A percentile compares a stretch with the other conserved stretches of the same genome.
phyloP scores from a whole-genome alignment of 2,113 vertebrate species.

The Oceanodroma tethys region DNA sequence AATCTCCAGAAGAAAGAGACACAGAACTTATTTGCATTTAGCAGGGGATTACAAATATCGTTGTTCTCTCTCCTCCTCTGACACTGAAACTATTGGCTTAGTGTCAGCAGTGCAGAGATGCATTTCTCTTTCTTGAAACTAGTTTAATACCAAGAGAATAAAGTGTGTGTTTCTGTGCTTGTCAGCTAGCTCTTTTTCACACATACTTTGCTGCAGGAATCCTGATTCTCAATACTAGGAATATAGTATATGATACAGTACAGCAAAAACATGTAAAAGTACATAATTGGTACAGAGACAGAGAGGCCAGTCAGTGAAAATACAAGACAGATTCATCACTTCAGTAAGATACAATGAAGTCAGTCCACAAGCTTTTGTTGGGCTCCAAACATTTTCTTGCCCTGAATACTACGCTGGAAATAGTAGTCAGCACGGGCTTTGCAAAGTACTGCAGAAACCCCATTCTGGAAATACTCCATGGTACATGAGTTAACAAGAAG shows the following conservation, averaged over 20 bases:
- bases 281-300: neutral
- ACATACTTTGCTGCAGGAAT: neutral
- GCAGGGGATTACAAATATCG: conserved; percentile 13
- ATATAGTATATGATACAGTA: neutral
- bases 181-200: neutral
- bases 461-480: neutral
- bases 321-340: neutral
- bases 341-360: neutral
- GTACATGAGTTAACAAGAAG: neutral
- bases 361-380: neutral
- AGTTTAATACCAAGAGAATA: neutral
- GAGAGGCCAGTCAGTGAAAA: neutral
- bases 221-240: neutral
- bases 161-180: neutral
- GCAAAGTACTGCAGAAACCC: neutral
- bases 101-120: neutral
- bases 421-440: neutral
- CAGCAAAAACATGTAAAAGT: neutral
- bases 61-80: neutral
- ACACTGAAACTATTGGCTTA: neutral
- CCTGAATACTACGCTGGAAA: neutral
- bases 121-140: neutral
- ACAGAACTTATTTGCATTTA: conserved; percentile 38
- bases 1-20: conserved; percentile 5
- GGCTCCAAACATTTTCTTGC: neutral